A percentile compares a stretch with the other conserved stretches of the same genome.
Evolutionary conservation across 2,113 vertebrate species (phyloP).

Genomic region (Phalacrocorax brasilianus): DNA sequence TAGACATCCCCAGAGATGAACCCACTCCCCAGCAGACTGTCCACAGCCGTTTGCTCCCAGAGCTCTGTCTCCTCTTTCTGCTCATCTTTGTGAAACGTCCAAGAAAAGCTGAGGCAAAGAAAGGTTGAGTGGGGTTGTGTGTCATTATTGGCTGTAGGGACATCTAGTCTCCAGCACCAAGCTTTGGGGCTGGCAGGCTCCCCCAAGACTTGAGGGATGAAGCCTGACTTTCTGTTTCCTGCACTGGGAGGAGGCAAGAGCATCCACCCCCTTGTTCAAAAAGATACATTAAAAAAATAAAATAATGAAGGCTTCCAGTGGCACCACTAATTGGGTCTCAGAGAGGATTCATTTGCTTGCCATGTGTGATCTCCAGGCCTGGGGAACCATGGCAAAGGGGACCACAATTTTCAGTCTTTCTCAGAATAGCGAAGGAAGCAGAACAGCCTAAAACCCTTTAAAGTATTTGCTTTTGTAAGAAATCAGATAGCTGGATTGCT

Average conservation of each 20-base stretch:
- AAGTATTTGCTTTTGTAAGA: constrained; percentile 45
- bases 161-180: not conserved
- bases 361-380: not conserved
- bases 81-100: not conserved
- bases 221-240: not conserved
- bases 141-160: not conserved
- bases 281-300: not conserved
- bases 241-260: not conserved
- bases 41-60: rapidly evolving
- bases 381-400: not conserved
- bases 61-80: not conserved
- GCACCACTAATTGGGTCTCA: not conserved
- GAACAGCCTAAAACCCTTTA: not conserved
- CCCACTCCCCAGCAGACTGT: not conserved
- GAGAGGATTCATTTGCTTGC: not conserved
- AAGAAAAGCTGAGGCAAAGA: not conserved
- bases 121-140: not conserved
- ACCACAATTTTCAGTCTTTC: not conserved
- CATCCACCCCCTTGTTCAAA: not conserved
- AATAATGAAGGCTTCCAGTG: not conserved
- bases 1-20: not conserved
- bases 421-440: not conserved
- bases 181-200: not conserved
- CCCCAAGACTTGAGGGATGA: not conserved
- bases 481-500: constrained; percentile 3